Base-by-base conservation (phyloP, 2,888 invertebrate genomes). In the Drosophila conformis region DNA sequence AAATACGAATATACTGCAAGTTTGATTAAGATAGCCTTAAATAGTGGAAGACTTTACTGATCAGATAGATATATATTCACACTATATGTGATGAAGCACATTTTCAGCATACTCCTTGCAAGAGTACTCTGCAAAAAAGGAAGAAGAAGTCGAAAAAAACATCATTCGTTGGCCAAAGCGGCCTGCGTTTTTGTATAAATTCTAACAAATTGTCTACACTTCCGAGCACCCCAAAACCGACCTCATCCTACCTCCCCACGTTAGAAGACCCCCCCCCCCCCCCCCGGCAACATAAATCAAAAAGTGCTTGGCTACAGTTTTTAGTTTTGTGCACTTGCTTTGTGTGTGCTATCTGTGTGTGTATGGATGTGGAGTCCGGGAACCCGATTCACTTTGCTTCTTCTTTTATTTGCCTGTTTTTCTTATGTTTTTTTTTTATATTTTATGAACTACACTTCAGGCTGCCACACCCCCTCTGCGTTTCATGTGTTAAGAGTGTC, bases 191-290 rank as follows among this genome's bases (percentile, higher is more conserved):
- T 85, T 85, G 80, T 88, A 88, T 82, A 87, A 90, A 87, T 88
- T 87, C 87, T 90, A 87, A 87, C 87, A 87, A 87, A 87, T 87
- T 87, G 90, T 87, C 87, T 87, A 87, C 87, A 87, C 90, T 87
- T 87, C 90, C 87, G 87, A 75, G 69, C 80, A 63, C 56, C 72
- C 73, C 46, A 25, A 52, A 69, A 42, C 66, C 67, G 49, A 38
- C 61, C 54, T 66, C 69, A 42, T 33, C 21, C 62, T 13, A 15
- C 38, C 27, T 51, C 18, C 42, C 4, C 42, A 46, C 13, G 31
- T n/a, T 18, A 18, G 15, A 8, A n/a, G 10, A 31, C 60, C 35
- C 5, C 4, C 25, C 38, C 15, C 42, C 59, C 40, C 48, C 27
- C 27, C 27, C 27, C 27, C 52, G 36, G 76, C 54, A 67, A 53